phyloP scores from a whole-genome alignment of 2,888 invertebrate species.

The Hypselothyrea guttata region DNA sequence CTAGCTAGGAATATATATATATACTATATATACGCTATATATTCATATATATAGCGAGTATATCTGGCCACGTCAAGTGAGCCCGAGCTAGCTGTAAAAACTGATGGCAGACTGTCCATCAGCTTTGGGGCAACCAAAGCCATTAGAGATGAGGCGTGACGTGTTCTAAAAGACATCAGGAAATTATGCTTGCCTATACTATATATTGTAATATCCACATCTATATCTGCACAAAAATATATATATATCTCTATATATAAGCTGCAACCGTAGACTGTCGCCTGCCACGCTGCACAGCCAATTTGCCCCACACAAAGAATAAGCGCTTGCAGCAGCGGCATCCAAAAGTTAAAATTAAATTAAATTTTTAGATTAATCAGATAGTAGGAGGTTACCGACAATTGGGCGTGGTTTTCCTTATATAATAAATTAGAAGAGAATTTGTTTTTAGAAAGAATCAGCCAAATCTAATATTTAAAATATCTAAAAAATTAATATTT shows the following conservation, averaged over 20 bases:
- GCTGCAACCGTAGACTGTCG: conserved; percentile 9
- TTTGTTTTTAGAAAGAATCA: too few relatives aligned
- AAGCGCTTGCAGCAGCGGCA: conserved; percentile 17
- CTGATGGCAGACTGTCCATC: conserved; percentile 57
- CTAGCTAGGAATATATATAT: conserved; percentile 15
- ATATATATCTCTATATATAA: conserved; percentile 33
- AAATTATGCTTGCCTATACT: conserved; percentile 1
- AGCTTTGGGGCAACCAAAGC: conserved; percentile 23
- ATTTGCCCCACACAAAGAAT: conserved; percentile 55
- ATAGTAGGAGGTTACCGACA: too few relatives aligned
- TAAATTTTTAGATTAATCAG: background rate
- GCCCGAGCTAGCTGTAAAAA: conserved; percentile 7
- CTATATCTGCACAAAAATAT: background rate
- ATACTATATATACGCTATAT: background rate
- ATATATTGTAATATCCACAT: conserved; percentile 5
- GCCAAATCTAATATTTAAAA: too few relatives aligned
- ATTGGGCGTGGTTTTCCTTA: too few relatives aligned
- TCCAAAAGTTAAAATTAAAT: conserved; percentile 16
- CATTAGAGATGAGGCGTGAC: conserved; percentile 60
- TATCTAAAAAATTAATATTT: too few relatives aligned
- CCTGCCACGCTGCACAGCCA: conserved; percentile 53
- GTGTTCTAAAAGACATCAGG: too few relatives aligned
- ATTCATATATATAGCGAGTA: background rate
- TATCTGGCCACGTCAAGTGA: conserved; percentile 31
- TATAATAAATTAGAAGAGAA: too few relatives aligned